Percentiles rank a stretch among this genome's conserved stretches.
phyloP scores from a whole-genome alignment of 2,113 vertebrate species.

The Zosterops lateralis region DNA sequence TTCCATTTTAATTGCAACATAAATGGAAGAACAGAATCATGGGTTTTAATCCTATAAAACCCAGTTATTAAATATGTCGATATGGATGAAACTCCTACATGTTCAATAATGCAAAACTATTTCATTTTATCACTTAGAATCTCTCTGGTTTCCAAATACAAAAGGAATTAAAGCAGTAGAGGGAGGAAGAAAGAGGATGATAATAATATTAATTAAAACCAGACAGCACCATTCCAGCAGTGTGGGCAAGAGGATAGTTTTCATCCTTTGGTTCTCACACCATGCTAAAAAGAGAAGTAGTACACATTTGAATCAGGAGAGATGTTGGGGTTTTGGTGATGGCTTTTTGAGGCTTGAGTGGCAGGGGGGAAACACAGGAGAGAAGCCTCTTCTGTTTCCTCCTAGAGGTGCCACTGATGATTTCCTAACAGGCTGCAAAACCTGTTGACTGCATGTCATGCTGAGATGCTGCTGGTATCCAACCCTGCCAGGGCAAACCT shows the following conservation, averaged over 20 bases:
- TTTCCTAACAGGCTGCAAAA: background rate
- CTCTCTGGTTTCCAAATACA: background rate
- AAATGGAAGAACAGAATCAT: background rate
- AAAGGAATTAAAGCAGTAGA: background rate
- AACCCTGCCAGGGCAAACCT: background rate
- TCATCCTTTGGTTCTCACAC: background rate
- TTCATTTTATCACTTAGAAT: background rate
- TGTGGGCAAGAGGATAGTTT: background rate
- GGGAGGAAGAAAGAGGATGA: background rate
- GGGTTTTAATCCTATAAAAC: background rate
- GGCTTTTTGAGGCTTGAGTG: accelerated
- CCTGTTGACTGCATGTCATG: background rate
- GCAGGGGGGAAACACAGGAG: background rate
- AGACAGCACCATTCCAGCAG: background rate
- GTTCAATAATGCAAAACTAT: background rate
- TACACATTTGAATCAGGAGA: background rate
- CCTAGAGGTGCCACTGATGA: background rate
- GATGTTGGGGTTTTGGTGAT: background rate
- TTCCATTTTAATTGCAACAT: background rate
- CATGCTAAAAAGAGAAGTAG: background rate
- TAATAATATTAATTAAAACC: slow-evolving; percentile 17
- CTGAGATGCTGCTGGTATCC: background rate
- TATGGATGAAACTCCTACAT: background rate
- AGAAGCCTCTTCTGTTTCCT: background rate
- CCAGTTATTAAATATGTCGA: background rate